These are phyloP conservation scores for Eupithecia vulgata DNA, from an alignment of 2,888 invertebrate species.

Conservation along the genomic window DNA sequence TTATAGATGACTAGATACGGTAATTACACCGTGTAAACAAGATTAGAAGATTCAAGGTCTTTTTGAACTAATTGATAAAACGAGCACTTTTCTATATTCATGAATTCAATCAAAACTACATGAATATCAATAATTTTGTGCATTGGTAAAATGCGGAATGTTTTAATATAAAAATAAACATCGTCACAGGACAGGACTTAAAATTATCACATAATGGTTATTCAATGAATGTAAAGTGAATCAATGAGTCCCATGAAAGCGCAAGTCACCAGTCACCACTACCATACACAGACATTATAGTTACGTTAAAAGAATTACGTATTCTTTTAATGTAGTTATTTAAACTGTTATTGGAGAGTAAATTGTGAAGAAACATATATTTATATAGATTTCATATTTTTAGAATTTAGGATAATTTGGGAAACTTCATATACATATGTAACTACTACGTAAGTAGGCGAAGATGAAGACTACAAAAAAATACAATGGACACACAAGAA, in stretches of 20 bases:
- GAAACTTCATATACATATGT: background rate
- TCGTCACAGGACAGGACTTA: constrained; percentile 35
- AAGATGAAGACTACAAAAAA: background rate
- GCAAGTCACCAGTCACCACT: constrained; percentile 61
- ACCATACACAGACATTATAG: too few species aligned
- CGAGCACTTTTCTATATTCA: background rate
- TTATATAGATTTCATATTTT: background rate
- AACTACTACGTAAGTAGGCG: background rate
- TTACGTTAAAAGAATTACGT: too few species aligned
- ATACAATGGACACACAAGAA: background rate
- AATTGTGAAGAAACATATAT: background rate
- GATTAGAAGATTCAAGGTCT: constrained; percentile 19
- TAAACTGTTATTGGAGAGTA: background rate
- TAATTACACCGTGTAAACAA: constrained; percentile 38
- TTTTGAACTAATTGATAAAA: background rate
- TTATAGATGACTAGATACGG: constrained; percentile 57
- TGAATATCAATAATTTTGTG: background rate
- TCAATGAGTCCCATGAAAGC: constrained; percentile 47
- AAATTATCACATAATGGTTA: constrained; percentile 49
- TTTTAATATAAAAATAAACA: background rate
- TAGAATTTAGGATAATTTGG: background rate
- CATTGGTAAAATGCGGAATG: background rate
- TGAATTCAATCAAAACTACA: background rate
- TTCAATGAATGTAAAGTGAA: constrained; percentile 42
- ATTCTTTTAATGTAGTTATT: background rate